A percentile compares a stretch with the other conserved stretches of the same genome.
Evolutionary conservation across 2,888 invertebrate species (phyloP).

Genomic region (Phortica okadai): DNA sequence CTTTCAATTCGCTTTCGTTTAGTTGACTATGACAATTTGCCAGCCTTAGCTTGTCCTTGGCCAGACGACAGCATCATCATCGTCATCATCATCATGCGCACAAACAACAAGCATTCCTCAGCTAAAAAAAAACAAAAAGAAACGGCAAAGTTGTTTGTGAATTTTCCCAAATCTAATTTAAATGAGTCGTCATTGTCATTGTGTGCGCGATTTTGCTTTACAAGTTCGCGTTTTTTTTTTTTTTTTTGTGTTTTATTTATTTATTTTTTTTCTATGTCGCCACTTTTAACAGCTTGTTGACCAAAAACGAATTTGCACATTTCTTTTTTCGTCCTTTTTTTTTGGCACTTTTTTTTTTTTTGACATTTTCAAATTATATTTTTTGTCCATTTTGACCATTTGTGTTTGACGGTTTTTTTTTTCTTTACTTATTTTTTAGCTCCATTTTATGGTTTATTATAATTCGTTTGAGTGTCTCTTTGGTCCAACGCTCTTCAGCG

Average conservation of each 20-base stretch:
- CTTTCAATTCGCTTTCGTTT: conserved; percentile 37
- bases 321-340: background rate
- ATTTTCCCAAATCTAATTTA: conserved; percentile 44
- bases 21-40: background rate
- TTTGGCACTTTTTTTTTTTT: conserved; percentile 8
- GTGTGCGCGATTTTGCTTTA: conserved; percentile 2
- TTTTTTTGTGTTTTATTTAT: background rate
- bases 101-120: no score
- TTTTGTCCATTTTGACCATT: background rate
- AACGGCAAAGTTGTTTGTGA: conserved; percentile 21
- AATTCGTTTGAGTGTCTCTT: conserved; percentile 27
- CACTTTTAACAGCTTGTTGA: conserved; percentile 11
- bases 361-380: conserved; percentile 6
- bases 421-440: background rate
- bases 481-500: conserved; percentile 11
- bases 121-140: background rate
- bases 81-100: no score
- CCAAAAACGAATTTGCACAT: conserved; percentile 12
- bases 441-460: conserved; percentile 24
- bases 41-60: background rate
- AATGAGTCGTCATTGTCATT: conserved; percentile 41
- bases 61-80: background rate
- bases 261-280: background rate
- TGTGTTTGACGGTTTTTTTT: background rate
- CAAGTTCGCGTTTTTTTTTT: background rate